Conservation (phyloP, 1,140 invertebrate genomes). For the Orussus abietinus region DNA sequence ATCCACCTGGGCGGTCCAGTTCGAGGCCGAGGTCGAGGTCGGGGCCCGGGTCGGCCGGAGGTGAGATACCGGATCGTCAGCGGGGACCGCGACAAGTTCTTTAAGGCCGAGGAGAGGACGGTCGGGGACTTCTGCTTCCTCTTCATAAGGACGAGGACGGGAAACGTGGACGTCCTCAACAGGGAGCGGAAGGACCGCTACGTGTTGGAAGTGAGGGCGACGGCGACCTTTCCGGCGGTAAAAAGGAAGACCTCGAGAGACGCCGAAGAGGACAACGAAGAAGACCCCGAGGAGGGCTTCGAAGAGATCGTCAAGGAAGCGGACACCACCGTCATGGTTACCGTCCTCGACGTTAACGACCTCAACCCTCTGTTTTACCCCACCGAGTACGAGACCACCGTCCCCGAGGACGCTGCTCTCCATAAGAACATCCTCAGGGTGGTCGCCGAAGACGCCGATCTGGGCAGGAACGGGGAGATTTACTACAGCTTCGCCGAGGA, state of each 20-base stretch:
- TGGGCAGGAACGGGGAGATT: slow-evolving; percentile 91
- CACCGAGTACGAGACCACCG: slow-evolving; percentile 77
- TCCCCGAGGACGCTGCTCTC: slow-evolving; percentile 85
- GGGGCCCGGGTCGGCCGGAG: slow-evolving; percentile 58
- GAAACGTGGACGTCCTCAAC: slow-evolving; percentile 81
- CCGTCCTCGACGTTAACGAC: slow-evolving; percentile 86
- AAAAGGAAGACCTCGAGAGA: no score
- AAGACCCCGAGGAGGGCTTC: slow-evolving; percentile 58
- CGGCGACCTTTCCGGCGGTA: no score
- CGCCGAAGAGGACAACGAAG: slow-evolving; percentile 57
- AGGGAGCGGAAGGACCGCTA: slow-evolving; percentile 85
- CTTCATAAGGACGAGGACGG: slow-evolving; percentile 78
- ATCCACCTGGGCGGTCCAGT: slow-evolving; percentile 53
- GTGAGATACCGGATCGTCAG: slow-evolving; percentile 78
- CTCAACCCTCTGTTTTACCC: slow-evolving; percentile 88
- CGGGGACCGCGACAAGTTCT: slow-evolving; percentile 85
- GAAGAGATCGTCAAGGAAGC: slow-evolving; percentile 59
- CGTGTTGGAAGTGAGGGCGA: slow-evolving; percentile 75
- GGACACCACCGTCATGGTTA: slow-evolving; percentile 73
- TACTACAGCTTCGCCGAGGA: slow-evolving; percentile 89
- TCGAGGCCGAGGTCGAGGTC: slow-evolving; percentile 55
- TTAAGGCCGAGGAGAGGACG: slow-evolving; percentile 82
- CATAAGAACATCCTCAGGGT: slow-evolving; percentile 75
- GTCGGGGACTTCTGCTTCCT: slow-evolving; percentile 95
- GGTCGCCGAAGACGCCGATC: slow-evolving; percentile 88